Evolutionary conservation across 2,797 vertebrate species (phyloP).

Genomic region (Thamnophis elegans): DNA sequence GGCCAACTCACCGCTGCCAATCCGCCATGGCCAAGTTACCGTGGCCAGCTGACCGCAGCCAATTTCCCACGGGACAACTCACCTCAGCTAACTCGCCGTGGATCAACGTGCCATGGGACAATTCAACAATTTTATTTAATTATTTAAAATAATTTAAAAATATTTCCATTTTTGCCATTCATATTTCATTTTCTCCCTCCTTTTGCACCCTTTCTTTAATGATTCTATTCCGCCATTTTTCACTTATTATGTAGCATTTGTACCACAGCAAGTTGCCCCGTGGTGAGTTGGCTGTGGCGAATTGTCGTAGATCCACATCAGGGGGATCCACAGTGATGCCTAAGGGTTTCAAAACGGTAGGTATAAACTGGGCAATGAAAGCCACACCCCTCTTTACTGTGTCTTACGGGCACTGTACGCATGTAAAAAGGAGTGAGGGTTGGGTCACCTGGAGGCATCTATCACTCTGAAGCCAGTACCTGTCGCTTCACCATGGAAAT

Average conservation of each 20-base stretch:
- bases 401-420: background rate
- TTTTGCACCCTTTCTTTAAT: too few species aligned
- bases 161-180: background rate
- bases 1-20: background rate
- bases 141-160: background rate
- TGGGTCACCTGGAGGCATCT: background rate
- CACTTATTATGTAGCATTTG: background rate
- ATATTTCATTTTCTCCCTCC: too few species aligned
- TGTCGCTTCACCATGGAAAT: background rate
- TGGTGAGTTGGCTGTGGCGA: background rate
- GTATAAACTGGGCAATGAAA: background rate
- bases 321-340: background rate
- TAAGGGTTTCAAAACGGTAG: background rate
- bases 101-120: background rate
- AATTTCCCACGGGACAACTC: background rate
- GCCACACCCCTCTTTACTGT: background rate
- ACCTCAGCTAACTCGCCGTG: rapidly evolving
- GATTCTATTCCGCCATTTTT: background rate
- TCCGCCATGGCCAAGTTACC: background rate
- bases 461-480: background rate
- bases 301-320: background rate
- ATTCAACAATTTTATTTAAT: background rate
- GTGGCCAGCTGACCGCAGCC: background rate
- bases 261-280: background rate
- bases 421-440: background rate